Evolutionary conservation across 2,113 vertebrate genomes (phyloP).

Genomic region (Artemisiospiza belli): DNA sequence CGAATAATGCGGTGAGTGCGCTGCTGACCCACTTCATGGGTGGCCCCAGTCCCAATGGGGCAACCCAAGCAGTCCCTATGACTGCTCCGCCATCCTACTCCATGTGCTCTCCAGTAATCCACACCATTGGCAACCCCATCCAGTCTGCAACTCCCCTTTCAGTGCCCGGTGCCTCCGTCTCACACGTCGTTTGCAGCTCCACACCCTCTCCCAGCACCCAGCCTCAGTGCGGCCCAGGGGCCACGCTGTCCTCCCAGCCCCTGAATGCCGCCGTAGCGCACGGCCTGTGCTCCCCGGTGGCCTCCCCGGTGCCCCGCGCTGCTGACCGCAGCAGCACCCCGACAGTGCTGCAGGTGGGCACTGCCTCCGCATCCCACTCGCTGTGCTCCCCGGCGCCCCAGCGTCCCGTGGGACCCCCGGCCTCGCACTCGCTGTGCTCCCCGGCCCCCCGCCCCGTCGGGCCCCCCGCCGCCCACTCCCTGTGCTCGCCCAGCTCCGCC

Average conservation of each 20-base stretch:
- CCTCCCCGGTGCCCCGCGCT: background rate
- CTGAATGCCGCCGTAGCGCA: background rate
- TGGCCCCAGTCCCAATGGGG: background rate
- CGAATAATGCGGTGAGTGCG: constrained; percentile 51
- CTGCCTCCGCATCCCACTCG: fast-evolving
- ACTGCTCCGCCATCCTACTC: background rate
- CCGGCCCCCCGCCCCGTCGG: background rate
- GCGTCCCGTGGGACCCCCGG: background rate
- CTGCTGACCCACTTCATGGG: constrained; percentile 53
- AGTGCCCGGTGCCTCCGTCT: background rate
- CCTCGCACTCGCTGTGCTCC: background rate
- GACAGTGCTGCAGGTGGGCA: background rate
- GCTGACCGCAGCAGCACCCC: background rate
- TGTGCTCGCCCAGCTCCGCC: background rate
- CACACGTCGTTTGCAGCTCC: background rate
- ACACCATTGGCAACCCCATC: background rate
- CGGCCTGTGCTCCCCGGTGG: fast-evolving
- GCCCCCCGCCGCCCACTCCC: background rate
- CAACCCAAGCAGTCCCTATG: constrained; percentile 11
- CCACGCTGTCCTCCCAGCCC: background rate
- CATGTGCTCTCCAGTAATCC: background rate
- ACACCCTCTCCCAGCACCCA: background rate
- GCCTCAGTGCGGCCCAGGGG: background rate
- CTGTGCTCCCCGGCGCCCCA: background rate
- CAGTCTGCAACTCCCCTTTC: background rate